Evolutionary conservation across 1,140 invertebrate species (phyloP), one percentile per base, ranked within the genome.

Genomic region (Euglossa dilemma): DNA sequence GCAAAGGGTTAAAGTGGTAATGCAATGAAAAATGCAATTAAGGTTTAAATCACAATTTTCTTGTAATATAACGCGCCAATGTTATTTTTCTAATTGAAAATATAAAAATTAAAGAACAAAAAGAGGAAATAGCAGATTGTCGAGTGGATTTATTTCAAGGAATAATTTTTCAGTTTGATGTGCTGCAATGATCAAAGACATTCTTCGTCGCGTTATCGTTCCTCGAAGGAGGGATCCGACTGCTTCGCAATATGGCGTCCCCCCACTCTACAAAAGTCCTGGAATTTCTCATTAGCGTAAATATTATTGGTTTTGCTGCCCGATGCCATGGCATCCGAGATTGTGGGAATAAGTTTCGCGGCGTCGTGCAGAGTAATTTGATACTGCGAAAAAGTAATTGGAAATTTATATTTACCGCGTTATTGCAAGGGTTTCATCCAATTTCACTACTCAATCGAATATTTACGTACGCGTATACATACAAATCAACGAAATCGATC

Each of bases 351-450:
- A 45, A 66, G 61, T 63, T 63, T 45, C 28, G 28, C 61, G 2
- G 64, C 64, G 23, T 20, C 6, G 36, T 16, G 64, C 6, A 66
- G 25, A 45, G 69, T 36, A 43, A 72, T 54, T 54, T 18, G n/a
- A 20, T 23, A 28, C 28, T 6, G 52, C 50, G 50, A 23, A 14
- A 45, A 52, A 72, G 28, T 72, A 72, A 72, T 72, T 72, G 70
- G 52, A 56, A 72, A 72, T 72, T 72, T 56, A 56, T 56, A 72
- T 72, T 72, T 72, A 25, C 70, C 52, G 23, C 70, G 70, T 72
- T 56, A 72, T 36, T 11, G 16, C 20, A 43, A 28, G 18, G 6
- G 11, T 20, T 36, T 12, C 28, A 20, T 43, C 28, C 8, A 20
- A 56, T n/a, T 14, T 11, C 47, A 36, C 14, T 45, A 25, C 11